These are phyloP conservation scores for Micoletzkya japonica DNA, from an alignment of 2,888 invertebrate species.

Conservation along the genomic window DNA sequence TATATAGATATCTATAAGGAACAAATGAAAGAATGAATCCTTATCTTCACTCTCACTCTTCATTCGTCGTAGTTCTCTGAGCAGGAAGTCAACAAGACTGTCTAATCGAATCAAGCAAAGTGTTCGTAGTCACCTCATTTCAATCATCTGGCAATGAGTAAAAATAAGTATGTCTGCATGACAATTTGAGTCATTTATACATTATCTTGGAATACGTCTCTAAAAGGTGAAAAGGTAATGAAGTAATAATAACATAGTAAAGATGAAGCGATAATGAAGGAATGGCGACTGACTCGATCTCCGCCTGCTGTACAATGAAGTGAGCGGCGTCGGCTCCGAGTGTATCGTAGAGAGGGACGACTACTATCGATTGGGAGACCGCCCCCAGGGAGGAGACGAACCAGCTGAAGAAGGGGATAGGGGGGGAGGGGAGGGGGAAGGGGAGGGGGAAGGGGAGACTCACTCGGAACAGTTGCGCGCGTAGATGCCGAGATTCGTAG, in stretches of 20 bases:
- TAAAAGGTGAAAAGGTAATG: too few relatives aligned
- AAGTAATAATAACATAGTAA: too few relatives aligned
- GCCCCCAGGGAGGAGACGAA: conserved; percentile 49
- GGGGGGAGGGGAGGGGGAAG: background rate
- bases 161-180: background rate
- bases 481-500: conserved; percentile 86
- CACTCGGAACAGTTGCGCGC: conserved; percentile 75
- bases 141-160: too few relatives aligned
- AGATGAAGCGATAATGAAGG: too few relatives aligned
- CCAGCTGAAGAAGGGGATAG: conserved; percentile 72
- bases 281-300: conserved; percentile 53
- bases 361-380: conserved; percentile 73
- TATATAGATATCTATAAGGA: background rate
- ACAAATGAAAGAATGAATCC: background rate
- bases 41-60: background rate
- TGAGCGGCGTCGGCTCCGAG: conserved; percentile 93
- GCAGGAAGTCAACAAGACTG: too few relatives aligned
- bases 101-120: too few relatives aligned
- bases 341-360: conserved; percentile 93
- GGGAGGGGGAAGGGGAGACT: too few relatives aligned
- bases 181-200: too few relatives aligned
- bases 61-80: too few relatives aligned
- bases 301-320: conserved; percentile 63
- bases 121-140: too few relatives aligned
- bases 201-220: too few relatives aligned